Base-by-base conservation (phyloP, 2,797 vertebrate genomes). In the Scleropages formosus region DNA sequence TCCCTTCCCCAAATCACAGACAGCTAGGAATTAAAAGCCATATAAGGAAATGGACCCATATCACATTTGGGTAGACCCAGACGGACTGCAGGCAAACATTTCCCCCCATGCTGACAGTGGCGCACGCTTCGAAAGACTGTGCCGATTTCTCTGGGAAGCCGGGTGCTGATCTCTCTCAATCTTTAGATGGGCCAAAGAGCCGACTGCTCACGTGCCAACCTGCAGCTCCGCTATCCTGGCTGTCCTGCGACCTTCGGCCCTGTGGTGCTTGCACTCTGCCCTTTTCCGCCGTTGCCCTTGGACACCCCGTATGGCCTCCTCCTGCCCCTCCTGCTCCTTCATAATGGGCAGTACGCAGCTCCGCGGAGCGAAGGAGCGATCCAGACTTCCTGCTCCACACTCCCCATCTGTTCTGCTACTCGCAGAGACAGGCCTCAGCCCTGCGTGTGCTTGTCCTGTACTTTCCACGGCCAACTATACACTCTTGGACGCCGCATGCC, bases 181-280 rank as follows among this genome's bases (percentile, higher is more conserved):
- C 74, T 66, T 47, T 72, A 70, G 84, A 86, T 73, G 85, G 49
- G 20, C 63, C 79, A n/a, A 20, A 59, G 59, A 51, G 44, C 47
- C 68, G 39, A 27, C 53, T 39, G 31, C 6, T 6, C 31, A 39
- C 31, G n/a, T n/a, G n/a, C n/a, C n/a, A n/a, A n/a, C n/a, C n/a
- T n/a, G n/a, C n/a, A n/a, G n/a, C n/a, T n/a, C 6, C 31, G n/a
- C n/a, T n/a, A n/a, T n/a, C n/a, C n/a, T n/a, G n/a, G n/a, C 58
- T 27, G 58, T 46, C 46, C 58, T 39, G 16, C 4, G 20, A 27
- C 46, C 75, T 76, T 53, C 47, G 31, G 56, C 53, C 10, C 47
- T 27, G 18, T n/a, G 16, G 51, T 26, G 22, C 24, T 31, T n/a
- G 15, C 26, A 27, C 53, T 72, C 26, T n/a, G 16, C 24, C 4